Base-by-base conservation (phyloP, 2,888 invertebrate genomes). In the Horisme vitalbata region DNA sequence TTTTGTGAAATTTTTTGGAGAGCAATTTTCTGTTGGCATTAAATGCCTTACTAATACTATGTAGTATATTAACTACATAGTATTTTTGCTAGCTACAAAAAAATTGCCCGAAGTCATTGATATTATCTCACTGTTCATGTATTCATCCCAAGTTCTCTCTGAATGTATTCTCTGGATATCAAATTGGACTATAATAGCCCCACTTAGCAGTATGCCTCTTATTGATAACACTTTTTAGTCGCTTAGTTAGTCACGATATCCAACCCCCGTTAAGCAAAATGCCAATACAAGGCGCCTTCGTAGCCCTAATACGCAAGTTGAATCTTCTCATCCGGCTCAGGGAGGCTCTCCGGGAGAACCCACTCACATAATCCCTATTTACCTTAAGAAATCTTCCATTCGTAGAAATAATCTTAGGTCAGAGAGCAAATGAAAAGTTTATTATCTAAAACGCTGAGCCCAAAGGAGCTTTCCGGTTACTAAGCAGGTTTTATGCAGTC, bases 321-420 rank as follows among this genome's bases (percentile, higher is more conserved):
- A 36, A 6, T 13, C 11, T 14, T 13, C 36, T 41, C 15, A 41
- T 32, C 41, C 32, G 31, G 41, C 23, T 8, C 8, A 12, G 31
- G 7, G 28, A 20, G 18, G 23, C 38, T 39, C 39, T 9, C 33
- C n/a, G n/a, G 26, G 35, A 9, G 14, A 41, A 20, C 23, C 32
- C 37, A 12, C 37, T 48, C 37, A 21, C 24, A 2, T 43, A 34
- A 39, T 48, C 48, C 43, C 26, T 38, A 33, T 44, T 48, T 43
- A 38, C 30, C 21, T 36, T 13, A 28, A 32, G 28, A 41, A 24
- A 41, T 41, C 4, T 14, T 12, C 28, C 31, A 6, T 14, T 31
- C 2, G 31, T 5, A 11, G 5, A n/a, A n/a, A 26, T 34, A 36
- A 35, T 43, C 30, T 24, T 9, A 10, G 31, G 44, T 32, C 44